Evolutionary conservation across 1,140 invertebrate genomes (phyloP), one percentile per base, ranked within the genome.

Genomic region (Epicauta chinensis): DNA sequence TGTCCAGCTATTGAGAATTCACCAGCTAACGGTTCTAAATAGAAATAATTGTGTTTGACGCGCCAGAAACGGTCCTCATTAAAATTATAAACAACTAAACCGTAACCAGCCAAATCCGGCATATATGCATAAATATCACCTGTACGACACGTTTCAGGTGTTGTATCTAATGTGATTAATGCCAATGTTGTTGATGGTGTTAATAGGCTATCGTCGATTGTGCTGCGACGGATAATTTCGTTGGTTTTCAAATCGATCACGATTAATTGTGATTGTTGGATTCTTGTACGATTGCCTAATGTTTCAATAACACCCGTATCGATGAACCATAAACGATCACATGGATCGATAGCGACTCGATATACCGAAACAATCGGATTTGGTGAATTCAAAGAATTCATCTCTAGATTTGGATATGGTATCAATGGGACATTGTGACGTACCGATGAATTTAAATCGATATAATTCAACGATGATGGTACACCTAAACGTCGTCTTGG

Each of bases 241-340:
- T 77, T 64, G 0, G 76, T 86, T 3, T 75, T 75, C 11, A 88
- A 67, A 59, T 89, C 82, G 16, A 81, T 81, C 1, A 83, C 66
- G 11, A 85, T 73, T n/a, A 88, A 74, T 11, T 79, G 77, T 2
- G 79, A 77, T 0, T 77, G 76, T 42, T 76, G 75, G 1, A 85
- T 64, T 50, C 76, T 70, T 36, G 72, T 73, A 0, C 67, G 67
- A 37, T 80, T 76, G 11, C 77, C 83, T 32, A 60, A 61, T 23
- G 69, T 77, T 56, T 84, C 80, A 16, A 79, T 61, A 1, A 78
- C 68, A 10, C 86, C 85, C 9, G 82, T 86, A 61, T 87, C 86
- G 2, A 87, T 76, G 60, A 82, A 79, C 86, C 86, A 88, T 1
- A 88, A 68, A n/a, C 86, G 68, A 40, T 80, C 75, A 53, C 85